Percentiles rank a stretch among this genome's conserved stretches.
phyloP scores from a whole-genome alignment of 2,888 invertebrate genomes.

The Cartodere bifasciata region DNA sequence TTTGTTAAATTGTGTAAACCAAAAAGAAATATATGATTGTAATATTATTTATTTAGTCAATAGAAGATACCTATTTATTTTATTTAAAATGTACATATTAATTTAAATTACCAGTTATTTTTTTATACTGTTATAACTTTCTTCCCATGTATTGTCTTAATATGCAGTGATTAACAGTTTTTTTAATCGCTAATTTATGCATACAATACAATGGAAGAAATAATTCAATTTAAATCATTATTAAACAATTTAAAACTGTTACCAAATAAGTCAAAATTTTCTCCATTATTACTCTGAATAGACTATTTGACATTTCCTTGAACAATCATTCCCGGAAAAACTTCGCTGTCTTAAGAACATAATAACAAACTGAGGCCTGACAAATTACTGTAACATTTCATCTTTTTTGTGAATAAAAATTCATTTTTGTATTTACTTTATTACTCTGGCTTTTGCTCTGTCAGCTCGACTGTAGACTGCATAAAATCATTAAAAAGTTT shows the following conservation, averaged over 20 bases:
- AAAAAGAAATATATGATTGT: slow-evolving; percentile 11
- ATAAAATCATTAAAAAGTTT: no score
- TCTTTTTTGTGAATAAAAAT: no score
- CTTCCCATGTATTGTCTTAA: slow-evolving; percentile 4
- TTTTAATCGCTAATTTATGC: slow-evolving; percentile 9
- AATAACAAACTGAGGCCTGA: no score
- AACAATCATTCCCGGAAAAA: no score
- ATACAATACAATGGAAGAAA: slow-evolving; percentile 9
- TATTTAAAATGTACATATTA: slow-evolving; percentile 1
- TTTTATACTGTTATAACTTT: slow-evolving; percentile 13
- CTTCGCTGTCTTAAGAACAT: no score
- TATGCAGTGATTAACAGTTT: not conserved
- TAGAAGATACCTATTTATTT: no score
- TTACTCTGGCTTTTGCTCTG: no score
- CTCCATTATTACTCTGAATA: slow-evolving; percentile 14
- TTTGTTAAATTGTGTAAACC: slow-evolving; percentile 11
- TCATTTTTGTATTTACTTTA: no score
- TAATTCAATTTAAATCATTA: slow-evolving; percentile 12
- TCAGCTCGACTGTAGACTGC: no score
- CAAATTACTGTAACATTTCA: no score
- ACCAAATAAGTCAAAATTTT: slow-evolving; percentile 24
- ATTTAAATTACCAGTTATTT: slow-evolving; percentile 3
- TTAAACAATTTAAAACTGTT: slow-evolving; percentile 23
- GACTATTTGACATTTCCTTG: no score
- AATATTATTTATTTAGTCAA: slow-evolving; percentile 12